These are phyloP conservation scores for Mesorhabditis belari DNA, from an alignment of 2,888 invertebrate genomes.

Conservation along the genomic window DNA sequence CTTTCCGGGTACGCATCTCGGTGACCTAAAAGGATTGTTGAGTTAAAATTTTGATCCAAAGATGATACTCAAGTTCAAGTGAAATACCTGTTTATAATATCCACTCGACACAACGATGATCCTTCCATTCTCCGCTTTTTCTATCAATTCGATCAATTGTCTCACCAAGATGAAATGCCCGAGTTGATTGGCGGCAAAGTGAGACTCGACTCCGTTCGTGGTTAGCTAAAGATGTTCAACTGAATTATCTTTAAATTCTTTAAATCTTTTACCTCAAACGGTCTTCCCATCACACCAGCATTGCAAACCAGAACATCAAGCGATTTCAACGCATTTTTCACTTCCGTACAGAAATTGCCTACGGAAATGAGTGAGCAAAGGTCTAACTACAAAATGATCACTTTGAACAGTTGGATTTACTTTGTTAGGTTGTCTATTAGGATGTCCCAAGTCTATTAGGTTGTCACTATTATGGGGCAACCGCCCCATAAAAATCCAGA, in stretches of 20 bases:
- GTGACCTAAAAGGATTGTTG: not conserved
- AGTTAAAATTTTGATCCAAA: not conserved
- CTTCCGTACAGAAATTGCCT: conserved; percentile 20
- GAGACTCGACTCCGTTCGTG: conserved; percentile 68
- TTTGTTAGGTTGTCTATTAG: too few relatives aligned
- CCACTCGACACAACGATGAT: conserved; percentile 55
- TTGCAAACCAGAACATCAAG: conserved; percentile 74
- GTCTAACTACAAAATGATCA: conserved; percentile 19
- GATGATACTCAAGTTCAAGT: not conserved
- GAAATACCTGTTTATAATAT: conserved; percentile 40
- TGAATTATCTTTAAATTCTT: not conserved
- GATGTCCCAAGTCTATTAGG: too few relatives aligned
- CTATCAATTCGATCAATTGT: conserved; percentile 55
- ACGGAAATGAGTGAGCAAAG: conserved; percentile 26
- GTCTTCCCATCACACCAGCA: conserved; percentile 67
- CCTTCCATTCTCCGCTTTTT: conserved; percentile 62
- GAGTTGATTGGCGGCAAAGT: conserved; percentile 75
- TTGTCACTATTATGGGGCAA: too few relatives aligned
- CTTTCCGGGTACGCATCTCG: not conserved
- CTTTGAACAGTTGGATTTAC: not conserved
- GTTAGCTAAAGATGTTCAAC: conserved; percentile 63
- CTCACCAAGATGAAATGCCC: conserved; percentile 74
- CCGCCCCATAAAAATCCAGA: too few relatives aligned
- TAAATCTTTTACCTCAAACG: conserved; percentile 40
- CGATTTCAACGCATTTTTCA: conserved; percentile 7